Percentiles rank a stretch among this genome's conserved stretches.
Evolutionary conservation across 92 coral and sea anemone genomes (phyloP).

Genomic region (Blastomussa wellsi): DNA sequence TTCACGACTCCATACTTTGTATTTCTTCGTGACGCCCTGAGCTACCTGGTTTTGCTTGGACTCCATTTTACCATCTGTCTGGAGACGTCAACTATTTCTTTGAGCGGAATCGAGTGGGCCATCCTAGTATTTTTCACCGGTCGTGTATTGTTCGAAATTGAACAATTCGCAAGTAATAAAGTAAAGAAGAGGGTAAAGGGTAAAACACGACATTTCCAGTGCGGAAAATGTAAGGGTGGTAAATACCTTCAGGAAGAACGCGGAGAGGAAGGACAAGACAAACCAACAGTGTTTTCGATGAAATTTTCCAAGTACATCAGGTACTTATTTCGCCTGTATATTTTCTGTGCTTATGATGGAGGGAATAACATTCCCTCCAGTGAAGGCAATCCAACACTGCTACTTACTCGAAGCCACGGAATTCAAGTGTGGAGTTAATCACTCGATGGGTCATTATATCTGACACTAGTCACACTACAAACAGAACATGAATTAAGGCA

Average conservation of each 20-base stretch:
- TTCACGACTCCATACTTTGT: background rate
- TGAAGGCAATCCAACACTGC: background rate
- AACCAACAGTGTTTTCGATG: background rate
- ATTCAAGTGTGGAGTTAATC: background rate
- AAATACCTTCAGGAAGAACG: background rate
- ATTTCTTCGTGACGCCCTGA: constrained; percentile 4
- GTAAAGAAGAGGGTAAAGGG: background rate
- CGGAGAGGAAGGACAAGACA: background rate
- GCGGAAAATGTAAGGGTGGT: background rate
- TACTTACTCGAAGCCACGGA: background rate
- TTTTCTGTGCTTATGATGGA: background rate
- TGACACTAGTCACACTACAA: no score
- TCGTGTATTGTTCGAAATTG: background rate
- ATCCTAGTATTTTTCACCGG: constrained; percentile 1
- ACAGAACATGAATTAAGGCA: no score
- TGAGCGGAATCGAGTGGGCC: constrained; percentile 6
- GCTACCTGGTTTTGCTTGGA: background rate
- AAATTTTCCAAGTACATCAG: background rate
- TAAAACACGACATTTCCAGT: background rate
- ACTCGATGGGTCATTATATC: no score
- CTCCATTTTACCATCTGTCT: constrained; percentile 3
- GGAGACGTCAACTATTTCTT: background rate
- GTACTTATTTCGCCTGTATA: background rate
- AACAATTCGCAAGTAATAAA: background rate
- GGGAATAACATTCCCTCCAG: background rate